Evolutionary conservation across 2,888 invertebrate genomes (phyloP).

Genomic region (Clunio marinus): DNA sequence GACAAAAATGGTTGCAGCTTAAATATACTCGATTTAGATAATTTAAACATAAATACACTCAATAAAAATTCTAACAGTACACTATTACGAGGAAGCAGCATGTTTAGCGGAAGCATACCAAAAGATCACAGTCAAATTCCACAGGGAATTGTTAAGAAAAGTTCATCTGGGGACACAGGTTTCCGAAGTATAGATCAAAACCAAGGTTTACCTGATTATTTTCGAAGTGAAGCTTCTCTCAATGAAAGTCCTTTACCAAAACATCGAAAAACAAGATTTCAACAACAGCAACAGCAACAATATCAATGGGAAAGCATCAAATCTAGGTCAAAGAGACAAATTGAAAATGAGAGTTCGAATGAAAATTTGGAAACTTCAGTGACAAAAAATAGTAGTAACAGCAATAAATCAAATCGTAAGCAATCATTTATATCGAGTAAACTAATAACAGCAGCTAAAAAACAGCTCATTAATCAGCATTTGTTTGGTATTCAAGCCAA

Average conservation of each 20-base stretch:
- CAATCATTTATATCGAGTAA: constrained; percentile 61
- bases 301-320: constrained; percentile 46
- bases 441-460: constrained; percentile 65
- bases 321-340: constrained; percentile 50
- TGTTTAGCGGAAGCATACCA: constrained; percentile 42
- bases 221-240: constrained; percentile 55
- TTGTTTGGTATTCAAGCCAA: constrained; percentile 60
- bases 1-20: constrained; percentile 48
- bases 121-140: constrained; percentile 47
- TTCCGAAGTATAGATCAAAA: constrained; percentile 62
- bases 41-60: constrained; percentile 83
- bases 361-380: constrained; percentile 53
- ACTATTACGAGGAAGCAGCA: constrained; percentile 23
- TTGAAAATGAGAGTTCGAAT: constrained; percentile 55
- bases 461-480: constrained; percentile 66
- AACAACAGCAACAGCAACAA: constrained; percentile 54
- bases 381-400: constrained; percentile 40
- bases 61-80: constrained; percentile 55
- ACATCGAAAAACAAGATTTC: constrained; percentile 81
- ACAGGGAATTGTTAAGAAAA: constrained; percentile 64
- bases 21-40: constrained; percentile 63
- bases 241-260: constrained; percentile 68
- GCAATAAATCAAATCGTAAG: constrained; percentile 47
- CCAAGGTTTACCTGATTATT: constrained; percentile 57
- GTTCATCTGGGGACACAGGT: constrained; percentile 72